Evolutionary conservation across 2,113 vertebrate genomes (phyloP), one percentile per base, ranked within the genome.

Genomic region (Gymnocephalus cernua): DNA sequence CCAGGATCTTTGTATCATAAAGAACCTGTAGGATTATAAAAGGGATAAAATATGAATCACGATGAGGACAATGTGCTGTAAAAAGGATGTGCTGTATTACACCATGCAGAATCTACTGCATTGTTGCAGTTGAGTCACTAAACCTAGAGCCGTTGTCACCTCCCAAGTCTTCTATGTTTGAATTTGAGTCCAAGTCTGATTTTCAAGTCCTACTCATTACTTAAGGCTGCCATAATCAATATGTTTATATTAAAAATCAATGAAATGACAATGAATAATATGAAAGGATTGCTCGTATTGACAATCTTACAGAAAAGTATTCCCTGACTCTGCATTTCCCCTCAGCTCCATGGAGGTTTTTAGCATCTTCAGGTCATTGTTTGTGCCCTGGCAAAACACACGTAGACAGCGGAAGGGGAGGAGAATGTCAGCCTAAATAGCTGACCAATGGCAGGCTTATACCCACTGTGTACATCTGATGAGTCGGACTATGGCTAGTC

Each of bases 1-100:
- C 96, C 85, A 98, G 79, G 32, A 95, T 77, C 71, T 94, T 96
- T 78, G 95, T 92, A 77, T 95, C 90, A 48, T 95, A 93, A 53
- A 96, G 93, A 84, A 99, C 93, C 97, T 99, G 59, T n/a, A 64
- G 14, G 13, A 54, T 47, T 2, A 44, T 21, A 78, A 3, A n/a
- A 66, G 64, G 16, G 3, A 53, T 16, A 5, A 57, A 54, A 54
- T 41, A 2, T 23, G 45, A 16, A 66, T 25, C 29, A 74, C 13
- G 10, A 45, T 3, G 21, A 47, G 7, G 2, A 29, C 16, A 10
- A n/a, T 13, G 2, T 68, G 15, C 10, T 47, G 25, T 35, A 44
- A 72, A 7, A 58, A 45, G 16, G 23, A 47, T 47, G 2, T 41
- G 23, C 29, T 47, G 2, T 41, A 25, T 41, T 19, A 27, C 59